A percentile compares a stretch with the other conserved stretches of the same genome.
These are phyloP conservation scores for Girardinus metallicus DNA, from an alignment of 2,797 vertebrate genomes.

Conservation along the genomic window DNA sequence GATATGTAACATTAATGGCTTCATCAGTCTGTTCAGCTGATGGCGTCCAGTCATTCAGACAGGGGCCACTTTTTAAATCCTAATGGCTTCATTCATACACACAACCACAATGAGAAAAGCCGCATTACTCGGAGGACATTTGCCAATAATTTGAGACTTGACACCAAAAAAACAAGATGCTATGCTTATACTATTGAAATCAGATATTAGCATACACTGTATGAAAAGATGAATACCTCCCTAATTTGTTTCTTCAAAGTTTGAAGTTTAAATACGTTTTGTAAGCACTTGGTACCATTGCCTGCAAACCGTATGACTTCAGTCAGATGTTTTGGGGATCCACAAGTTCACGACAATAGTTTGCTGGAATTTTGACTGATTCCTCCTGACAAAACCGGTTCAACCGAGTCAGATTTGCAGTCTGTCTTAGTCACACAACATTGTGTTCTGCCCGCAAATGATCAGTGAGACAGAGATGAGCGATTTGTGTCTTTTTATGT, in stretches of 20 bases:
- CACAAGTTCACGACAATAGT: neutral
- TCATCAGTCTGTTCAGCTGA: slow-evolving; percentile 11
- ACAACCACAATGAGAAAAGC: neutral
- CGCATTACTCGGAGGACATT: neutral
- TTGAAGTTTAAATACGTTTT: neutral
- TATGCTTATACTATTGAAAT: neutral
- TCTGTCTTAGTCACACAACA: neutral
- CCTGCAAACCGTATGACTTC: neutral
- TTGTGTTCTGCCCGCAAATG: neutral
- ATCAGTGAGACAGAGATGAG: neutral
- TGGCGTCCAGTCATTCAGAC: slow-evolving; percentile 6
- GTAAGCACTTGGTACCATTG: neutral
- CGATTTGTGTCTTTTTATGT: neutral
- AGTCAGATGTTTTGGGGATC: neutral
- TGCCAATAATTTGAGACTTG: neutral
- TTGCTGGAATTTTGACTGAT: neutral
- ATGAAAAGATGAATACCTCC: neutral
- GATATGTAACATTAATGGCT: slow-evolving; percentile 16
- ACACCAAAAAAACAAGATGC: neutral
- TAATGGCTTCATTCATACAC: slow-evolving; percentile 8
- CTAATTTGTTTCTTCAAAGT: neutral
- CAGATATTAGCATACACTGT: neutral
- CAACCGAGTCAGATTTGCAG: neutral
- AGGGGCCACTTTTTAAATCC: slow-evolving; percentile 1
- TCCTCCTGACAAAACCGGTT: neutral